A percentile compares a stretch with the other conserved stretches of the same genome.
phyloP scores from a whole-genome alignment of 2,888 invertebrate species.

The Gryllus longicercus region DNA sequence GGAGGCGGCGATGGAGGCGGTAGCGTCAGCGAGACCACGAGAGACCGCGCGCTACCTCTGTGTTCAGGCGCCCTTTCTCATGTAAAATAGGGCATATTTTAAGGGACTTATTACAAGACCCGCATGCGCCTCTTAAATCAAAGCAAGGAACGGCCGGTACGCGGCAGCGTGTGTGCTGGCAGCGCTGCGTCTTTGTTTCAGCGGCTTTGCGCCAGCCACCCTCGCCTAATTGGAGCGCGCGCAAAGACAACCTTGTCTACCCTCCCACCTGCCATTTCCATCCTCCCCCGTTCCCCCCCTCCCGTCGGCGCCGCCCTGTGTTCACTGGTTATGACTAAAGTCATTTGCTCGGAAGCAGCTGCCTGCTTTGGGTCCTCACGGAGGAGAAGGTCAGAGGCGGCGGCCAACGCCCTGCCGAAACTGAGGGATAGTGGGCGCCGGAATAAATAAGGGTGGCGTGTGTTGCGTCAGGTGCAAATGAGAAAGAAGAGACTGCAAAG shows the following conservation, averaged over 20 bases:
- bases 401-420: not conserved
- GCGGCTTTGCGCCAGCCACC: not conserved
- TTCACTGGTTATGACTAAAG: not conserved
- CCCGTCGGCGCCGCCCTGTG: not conserved
- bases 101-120: not conserved
- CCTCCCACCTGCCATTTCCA: no score
- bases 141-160: not conserved
- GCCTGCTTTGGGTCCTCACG: not conserved
- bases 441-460: not conserved
- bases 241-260: not conserved
- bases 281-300: no score
- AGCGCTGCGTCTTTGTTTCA: constrained; percentile 5
- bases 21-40: not conserved
- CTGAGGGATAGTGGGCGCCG: not conserved
- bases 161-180: not conserved
- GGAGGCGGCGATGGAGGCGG: no score
- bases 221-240: not conserved
- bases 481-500: not conserved
- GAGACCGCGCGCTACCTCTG: not conserved
- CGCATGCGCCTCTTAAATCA: constrained; percentile 17
- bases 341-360: not conserved
- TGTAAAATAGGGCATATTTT: not conserved
- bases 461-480: not conserved
- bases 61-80: not conserved
- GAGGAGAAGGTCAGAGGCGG: no score